Base-by-base conservation (phyloP, 1,140 invertebrate species). In the Drosophila jambulina region DNA sequence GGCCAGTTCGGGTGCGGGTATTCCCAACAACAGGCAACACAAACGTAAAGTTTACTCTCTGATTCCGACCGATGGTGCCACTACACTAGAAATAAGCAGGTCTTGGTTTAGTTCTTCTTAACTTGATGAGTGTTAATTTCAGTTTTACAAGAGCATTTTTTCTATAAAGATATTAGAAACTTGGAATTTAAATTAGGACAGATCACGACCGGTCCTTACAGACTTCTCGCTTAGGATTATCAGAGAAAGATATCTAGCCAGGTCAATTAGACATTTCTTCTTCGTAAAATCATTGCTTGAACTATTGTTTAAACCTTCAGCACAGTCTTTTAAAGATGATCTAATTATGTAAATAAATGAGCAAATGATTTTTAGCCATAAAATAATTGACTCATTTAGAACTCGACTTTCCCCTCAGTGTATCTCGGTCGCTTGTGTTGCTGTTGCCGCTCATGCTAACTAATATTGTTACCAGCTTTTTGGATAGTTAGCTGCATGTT, bases 391-490 rank as follows among this genome's bases (percentile, higher is more conserved):
- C 29, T 32, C 29, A 9, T 32, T 32, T 10, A 10, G 2, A 32
- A 4, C 4, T 34, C 0, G 4, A 34, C 12, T 34, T 32, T 42
- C 3, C 17, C 10, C 29, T 48, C 43, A 48, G 67, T 49, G 23
- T 72, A 27, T 4, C 23, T 58, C n/a, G 56, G 62, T 64, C 59
- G 63, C 46, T 38, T 38, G 48, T 64, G 54, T 32, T 59, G 60
- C 43, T 78, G 46, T 43, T 78, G 76, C 42, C 77, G 46, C 59
- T 54, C 59, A 32, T 82, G 80, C 59, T 78, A 82, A 82, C 80
- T 82, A 82, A 82, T 82, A 88, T 90, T 88, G 84, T 88, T 88
- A 88, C 74, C 81, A 88, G 84, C 85, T 78, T 84, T 85, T 88
- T 80, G 84, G 85, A 80, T 80, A 82, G 84, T 88, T 88, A 69